Conservation (phyloP, 2,113 vertebrate genomes). For the Galeopterus variegatus region DNA sequence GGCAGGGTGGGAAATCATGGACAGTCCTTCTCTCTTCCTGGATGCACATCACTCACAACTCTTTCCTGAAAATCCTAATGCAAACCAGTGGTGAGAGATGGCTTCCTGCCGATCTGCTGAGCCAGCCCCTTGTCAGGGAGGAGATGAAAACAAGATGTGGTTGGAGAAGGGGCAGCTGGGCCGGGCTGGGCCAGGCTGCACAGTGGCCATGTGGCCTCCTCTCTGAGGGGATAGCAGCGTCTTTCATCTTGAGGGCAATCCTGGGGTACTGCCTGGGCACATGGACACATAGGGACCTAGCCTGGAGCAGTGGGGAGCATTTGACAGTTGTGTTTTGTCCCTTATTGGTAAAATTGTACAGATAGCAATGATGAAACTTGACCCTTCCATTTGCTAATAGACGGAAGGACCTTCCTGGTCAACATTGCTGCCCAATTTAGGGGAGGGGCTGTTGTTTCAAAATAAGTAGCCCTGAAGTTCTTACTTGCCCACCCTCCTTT, state of each 20-base stretch:
- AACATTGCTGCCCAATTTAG: neutral
- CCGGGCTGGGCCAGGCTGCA: neutral
- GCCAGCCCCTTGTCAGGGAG: conserved; percentile 76
- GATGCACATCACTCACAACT: conserved; percentile 79
- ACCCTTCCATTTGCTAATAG: conserved; percentile 57
- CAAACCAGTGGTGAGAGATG: conserved; percentile 81
- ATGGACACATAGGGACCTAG: neutral
- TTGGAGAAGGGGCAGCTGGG: conserved; percentile 1
- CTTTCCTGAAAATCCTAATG: conserved; percentile 84
- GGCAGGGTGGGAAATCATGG: conserved; percentile 68
- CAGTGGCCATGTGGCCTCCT: neutral
- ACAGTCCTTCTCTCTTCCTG: conserved; percentile 75
- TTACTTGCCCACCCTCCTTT: neutral
- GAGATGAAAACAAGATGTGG: conserved; percentile 80
- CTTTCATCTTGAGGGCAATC: neutral
- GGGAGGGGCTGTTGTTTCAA: neutral
- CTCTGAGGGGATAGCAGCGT: neutral
- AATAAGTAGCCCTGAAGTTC: too few relatives aligned
- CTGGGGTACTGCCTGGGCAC: neutral
- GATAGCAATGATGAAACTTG: neutral
- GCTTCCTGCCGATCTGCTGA: conserved; percentile 85
- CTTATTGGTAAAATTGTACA: neutral
- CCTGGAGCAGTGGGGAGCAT: neutral
- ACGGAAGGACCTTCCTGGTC: conserved; percentile 28
- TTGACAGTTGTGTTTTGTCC: neutral